Conservation (phyloP, 2,797 vertebrate genomes). For the Fratercula arctica region DNA sequence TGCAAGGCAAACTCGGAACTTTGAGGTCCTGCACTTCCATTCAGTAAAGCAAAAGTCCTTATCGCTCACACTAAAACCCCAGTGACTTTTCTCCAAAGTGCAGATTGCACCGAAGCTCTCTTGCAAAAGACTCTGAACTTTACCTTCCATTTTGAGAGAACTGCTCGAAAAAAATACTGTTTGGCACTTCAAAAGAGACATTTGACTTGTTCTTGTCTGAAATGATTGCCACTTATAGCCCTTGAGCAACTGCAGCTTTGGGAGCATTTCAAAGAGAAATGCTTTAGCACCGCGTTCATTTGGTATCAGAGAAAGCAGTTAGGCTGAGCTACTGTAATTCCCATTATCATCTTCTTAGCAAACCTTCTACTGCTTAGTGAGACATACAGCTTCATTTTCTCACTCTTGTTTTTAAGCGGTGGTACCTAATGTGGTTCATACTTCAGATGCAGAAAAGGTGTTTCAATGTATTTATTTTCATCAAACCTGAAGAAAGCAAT, state of each 20-base stretch:
- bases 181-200: conserved; percentile 26
- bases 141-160: neutral
- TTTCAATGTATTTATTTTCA: neutral
- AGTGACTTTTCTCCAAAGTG: neutral
- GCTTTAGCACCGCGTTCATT: neutral
- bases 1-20: conserved; percentile 19
- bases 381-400: neutral
- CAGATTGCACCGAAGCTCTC: neutral
- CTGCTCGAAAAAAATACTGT: neutral
- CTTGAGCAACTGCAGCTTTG: conserved; percentile 1
- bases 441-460: neutral
- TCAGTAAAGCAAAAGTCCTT: neutral
- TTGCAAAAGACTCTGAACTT: conserved; percentile 6
- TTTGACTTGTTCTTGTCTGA: conserved; percentile 27
- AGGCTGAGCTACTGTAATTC: neutral
- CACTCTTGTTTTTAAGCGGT: neutral
- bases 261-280: conserved; percentile 39
- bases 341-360: neutral
- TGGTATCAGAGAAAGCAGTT: neutral
- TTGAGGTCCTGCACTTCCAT: conserved; percentile 18
- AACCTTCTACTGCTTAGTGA: neutral
- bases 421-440: neutral
- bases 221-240: neutral
- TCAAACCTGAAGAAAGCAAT: neutral
- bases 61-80: neutral